Base-by-base conservation (phyloP, 2,797 vertebrate species). In the Euthynnus affinis region DNA sequence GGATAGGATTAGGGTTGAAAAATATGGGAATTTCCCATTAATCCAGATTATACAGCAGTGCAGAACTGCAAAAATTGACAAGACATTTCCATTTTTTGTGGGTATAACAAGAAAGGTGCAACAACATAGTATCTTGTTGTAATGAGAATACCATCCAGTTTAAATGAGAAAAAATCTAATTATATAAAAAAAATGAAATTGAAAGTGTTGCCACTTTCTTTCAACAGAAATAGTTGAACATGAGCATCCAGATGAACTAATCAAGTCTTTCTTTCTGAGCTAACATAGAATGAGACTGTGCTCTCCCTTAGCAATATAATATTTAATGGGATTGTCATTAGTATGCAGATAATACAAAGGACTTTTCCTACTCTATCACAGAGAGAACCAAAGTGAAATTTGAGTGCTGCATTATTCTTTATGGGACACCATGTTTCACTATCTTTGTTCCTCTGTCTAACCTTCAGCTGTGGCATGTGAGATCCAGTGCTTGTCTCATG, bases 391-490 rank as follows among this genome's bases (percentile, higher is more conserved):
- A 82, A 83, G 72, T 82, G 68, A 71, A 78, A 78, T 49, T 34
- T 23, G 74, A 82, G 77, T 37, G 75, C 67, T 34, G 63, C 56
- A 18, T 68, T 72, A 42, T 77, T 86, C 79, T 82, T 84, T 52
- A 63, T 18, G 3, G 69, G 48, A 74, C 70, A 62, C 44, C 48
- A 68, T 68, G 74, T 79, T 74, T 56, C 53, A 1, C 61, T 78
- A 78, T 86, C 84, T 82, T 53, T 82, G 62, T 71, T 80, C 80
- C 72, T 80, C 70, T 57, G 61, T 78, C 42, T 71, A 80, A 85
- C 74, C 76, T 89, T 58, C 67, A 84, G 70, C 71, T 40, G 32
- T 6, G 59, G 52, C 76, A 64, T 76, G 70, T 67, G 73, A 81
- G 66, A 74, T 73, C 34, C 13, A 9, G n/a, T 5, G 3, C 69